Evolutionary conservation across 2,888 invertebrate species (phyloP).

Genomic region (Tachina lurida): DNA sequence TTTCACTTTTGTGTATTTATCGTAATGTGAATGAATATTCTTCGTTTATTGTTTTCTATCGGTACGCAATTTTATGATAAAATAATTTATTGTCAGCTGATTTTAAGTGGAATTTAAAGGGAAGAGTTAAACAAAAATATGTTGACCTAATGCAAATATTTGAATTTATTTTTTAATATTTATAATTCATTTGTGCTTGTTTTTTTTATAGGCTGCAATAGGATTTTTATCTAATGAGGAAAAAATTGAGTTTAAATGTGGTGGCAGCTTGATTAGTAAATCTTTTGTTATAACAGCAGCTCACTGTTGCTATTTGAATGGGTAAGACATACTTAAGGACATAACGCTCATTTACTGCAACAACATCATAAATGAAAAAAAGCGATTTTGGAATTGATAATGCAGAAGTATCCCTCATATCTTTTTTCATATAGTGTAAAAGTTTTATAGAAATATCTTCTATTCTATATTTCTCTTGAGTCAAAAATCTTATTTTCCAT

Average conservation of each 20-base stretch:
- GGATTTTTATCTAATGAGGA: conserved; percentile 75
- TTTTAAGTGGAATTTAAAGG: background rate
- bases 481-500: no score
- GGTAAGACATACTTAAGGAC: conserved; percentile 68
- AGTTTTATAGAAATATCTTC: no score
- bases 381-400: no score
- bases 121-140: background rate
- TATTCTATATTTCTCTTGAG: no score
- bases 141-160: conserved; percentile 10
- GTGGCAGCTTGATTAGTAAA: conserved; percentile 77
- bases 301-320: conserved; percentile 77
- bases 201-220: conserved; percentile 76
- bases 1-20: conserved; percentile 9
- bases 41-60: conserved; percentile 3
- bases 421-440: no score
- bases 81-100: background rate
- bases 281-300: conserved; percentile 78
- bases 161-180: conserved; percentile 5
- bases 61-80: conserved; percentile 8
- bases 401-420: no score
- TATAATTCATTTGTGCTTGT: background rate
- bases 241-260: conserved; percentile 78
- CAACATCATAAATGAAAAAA: no score
- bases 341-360: no score
- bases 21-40: background rate